A percentile compares a stretch with the other conserved stretches of the same genome.
Conservation (phyloP, 2,888 invertebrate genomes). For the Heliconius erato region DNA sequence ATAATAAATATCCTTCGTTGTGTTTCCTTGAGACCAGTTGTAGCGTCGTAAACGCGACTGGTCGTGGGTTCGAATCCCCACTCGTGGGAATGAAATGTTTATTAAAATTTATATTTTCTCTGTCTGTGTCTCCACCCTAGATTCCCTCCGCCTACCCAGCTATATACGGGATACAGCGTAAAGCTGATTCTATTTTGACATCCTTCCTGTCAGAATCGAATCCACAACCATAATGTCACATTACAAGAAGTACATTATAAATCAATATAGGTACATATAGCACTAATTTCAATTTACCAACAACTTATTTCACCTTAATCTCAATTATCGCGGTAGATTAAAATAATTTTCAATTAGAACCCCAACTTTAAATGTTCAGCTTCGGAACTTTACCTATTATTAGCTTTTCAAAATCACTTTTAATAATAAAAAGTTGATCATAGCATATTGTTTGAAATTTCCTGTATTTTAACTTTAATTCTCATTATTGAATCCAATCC, state of each 20-base stretch:
- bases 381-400: constrained; percentile 5
- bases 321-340: constrained; percentile 13
- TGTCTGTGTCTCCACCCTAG: no score
- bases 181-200: no score
- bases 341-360: constrained; percentile 25
- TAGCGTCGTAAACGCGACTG: no score
- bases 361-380: background rate
- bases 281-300: background rate
- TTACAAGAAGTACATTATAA: background rate
- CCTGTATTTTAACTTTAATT: background rate
- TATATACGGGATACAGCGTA: no score
- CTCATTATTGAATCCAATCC: background rate
- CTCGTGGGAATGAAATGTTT: no score
- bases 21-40: no score
- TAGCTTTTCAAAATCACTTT: constrained; percentile 6
- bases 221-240: background rate
- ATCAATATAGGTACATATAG: background rate
- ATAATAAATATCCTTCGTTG: no score
- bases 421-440: background rate
- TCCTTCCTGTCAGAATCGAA: background rate
- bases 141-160: no score
- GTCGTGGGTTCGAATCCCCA: no score
- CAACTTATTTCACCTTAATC: background rate
- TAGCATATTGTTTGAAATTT: constrained; percentile 4
- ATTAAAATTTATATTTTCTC: no score